These are phyloP conservation scores for Cynopterus sphinx DNA, from an alignment of 2,797 vertebrate genomes.

Conservation along the genomic window DNA sequence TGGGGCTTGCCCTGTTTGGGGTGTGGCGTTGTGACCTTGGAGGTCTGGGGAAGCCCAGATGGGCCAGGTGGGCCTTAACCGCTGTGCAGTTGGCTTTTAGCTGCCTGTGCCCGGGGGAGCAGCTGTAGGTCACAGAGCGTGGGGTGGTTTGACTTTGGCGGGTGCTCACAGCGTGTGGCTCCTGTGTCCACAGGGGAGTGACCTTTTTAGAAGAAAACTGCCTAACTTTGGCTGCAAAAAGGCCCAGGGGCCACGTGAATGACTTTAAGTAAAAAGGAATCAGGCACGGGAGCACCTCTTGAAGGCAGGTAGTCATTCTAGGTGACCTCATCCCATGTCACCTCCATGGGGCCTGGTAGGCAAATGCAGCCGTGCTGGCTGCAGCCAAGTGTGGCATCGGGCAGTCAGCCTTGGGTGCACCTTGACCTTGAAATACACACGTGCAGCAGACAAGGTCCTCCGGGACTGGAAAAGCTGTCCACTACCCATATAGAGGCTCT, in stretches of 20 bases:
- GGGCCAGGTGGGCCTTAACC: neutral
- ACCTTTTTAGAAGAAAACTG: neutral
- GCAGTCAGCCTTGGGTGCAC: neutral
- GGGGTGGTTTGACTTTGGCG: neutral
- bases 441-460: neutral
- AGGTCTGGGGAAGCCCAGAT: neutral
- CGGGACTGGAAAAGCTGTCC: fast-evolving
- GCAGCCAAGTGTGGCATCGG: neutral
- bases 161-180: fast-evolving
- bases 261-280: neutral
- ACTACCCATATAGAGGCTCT: fast-evolving
- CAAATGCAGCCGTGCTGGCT: neutral
- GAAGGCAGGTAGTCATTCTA: neutral
- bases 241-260: neutral
- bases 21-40: neutral
- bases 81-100: neutral
- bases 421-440: neutral
- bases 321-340: neutral
- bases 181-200: neutral
- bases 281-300: neutral
- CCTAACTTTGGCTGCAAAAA: neutral
- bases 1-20: fast-evolving
- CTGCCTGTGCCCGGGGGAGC: fast-evolving
- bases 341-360: neutral
- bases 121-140: neutral